Evolutionary conservation across 2,888 invertebrate species (phyloP).

Genomic region (Pristionchus exspectatus): DNA sequence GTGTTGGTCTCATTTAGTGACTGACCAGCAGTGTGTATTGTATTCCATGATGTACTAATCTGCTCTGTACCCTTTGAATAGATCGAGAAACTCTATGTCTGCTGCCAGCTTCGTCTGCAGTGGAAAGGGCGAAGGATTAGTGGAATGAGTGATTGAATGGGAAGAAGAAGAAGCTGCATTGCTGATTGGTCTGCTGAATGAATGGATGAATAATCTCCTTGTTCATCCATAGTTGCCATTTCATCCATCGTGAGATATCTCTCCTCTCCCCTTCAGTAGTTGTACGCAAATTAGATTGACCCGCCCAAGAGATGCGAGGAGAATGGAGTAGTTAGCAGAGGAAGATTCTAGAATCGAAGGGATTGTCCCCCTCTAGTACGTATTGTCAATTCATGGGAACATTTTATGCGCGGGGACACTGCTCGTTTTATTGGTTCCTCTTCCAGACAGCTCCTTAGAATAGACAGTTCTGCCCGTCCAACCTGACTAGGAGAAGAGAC

Average conservation of each 20-base stretch:
- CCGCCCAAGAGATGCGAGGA: not conserved
- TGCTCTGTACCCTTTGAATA: not conserved
- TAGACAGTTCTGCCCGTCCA: not conserved
- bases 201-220: not conserved
- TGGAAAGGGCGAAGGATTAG: not conserved
- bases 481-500: conserved; percentile 5
- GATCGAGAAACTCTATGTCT: conserved; percentile 1
- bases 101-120: conserved; percentile 15
- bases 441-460: not conserved
- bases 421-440: conserved; percentile 28
- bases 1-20: not conserved
- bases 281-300: conserved; percentile 39
- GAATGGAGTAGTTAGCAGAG: conserved; percentile 36
- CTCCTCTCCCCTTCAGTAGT: not conserved
- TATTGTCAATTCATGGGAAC: conserved; percentile 20
- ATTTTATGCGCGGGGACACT: not conserved
- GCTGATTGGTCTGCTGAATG: conserved; percentile 15
- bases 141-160: conserved; percentile 39
- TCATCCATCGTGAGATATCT: not conserved
- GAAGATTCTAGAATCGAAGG: not conserved
- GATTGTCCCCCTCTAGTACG: not conserved
- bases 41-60: not conserved
- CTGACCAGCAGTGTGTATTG: not conserved
- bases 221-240: not conserved
- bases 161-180: not conserved